Percentiles rank a stretch among this genome's conserved stretches.
These are phyloP conservation scores for Oenanthe melanoleuca DNA, from an alignment of 2,113 vertebrate genomes.

Conservation along the genomic window DNA sequence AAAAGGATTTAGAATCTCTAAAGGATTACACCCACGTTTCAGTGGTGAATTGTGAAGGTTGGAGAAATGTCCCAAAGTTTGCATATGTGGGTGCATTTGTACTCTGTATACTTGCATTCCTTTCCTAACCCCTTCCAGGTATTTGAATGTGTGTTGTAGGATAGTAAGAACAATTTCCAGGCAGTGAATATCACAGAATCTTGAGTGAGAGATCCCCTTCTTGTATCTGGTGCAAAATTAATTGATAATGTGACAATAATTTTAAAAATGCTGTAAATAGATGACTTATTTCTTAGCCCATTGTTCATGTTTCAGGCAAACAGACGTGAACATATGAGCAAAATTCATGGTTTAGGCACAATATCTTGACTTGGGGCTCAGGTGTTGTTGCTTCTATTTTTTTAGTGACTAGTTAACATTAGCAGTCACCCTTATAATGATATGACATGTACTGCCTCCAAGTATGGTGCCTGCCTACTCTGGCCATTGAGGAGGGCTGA, in stretches of 20 bases:
- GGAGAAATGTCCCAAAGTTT: background rate
- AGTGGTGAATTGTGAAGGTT: background rate
- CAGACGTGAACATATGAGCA: background rate
- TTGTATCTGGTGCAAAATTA: background rate
- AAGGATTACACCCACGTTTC: background rate
- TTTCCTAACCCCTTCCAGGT: background rate
- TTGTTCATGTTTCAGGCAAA: background rate
- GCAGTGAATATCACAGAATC: background rate
- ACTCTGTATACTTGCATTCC: background rate
- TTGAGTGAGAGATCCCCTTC: background rate
- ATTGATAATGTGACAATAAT: background rate
- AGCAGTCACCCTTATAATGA: conserved; percentile 84
- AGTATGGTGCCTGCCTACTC: conserved; percentile 53
- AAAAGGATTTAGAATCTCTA: background rate
- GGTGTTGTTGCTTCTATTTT: conserved; percentile 76
- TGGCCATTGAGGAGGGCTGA: conserved; percentile 55
- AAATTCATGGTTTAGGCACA: background rate
- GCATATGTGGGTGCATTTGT: background rate
- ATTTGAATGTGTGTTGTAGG: background rate
- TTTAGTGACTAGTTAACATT: conserved; percentile 81
- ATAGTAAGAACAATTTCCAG: background rate
- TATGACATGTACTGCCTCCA: conserved; percentile 60
- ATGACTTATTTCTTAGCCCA: background rate
- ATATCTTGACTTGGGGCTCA: conserved; percentile 68
- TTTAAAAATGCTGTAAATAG: background rate